Base-by-base conservation (phyloP, 2,797 vertebrate species). In the Poeciliopsis gracilis region DNA sequence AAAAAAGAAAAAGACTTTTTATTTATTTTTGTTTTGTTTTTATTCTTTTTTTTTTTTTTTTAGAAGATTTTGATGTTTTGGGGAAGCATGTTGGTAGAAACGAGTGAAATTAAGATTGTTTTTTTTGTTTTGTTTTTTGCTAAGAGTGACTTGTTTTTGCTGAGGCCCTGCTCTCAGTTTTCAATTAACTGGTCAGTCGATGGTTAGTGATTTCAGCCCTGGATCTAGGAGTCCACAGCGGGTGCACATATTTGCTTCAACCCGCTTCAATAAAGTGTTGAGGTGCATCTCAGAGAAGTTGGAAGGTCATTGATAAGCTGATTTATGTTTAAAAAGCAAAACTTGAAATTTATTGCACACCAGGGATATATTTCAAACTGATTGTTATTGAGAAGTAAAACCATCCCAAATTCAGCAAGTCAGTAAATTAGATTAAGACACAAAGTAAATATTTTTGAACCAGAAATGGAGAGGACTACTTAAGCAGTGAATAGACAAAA, bases 211-310 rank as follows among this genome's bases (percentile, higher is more conserved):
- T 90, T 93, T 92, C 90, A 86, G 72, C 69, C 83, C 77, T 83
- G 86, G 90, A 84, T 91, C 91, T 86, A 87, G 93, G 72, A 78
- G 89, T 73, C 92, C 84, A 92, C 91, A 84, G 92, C 89, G 67
- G 87, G 82, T 88, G 91, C 89, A 79, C 59, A 7, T 84, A 76
- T 91, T 91, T 51, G 86, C 90, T 86, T 61, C 4, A 87, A 85
- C 87, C 89, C 82, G n/a, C 83, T 86, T 75, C 70, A 72, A 90
- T 85, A 78, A 47, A 71, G 67, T 47, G 77, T 82, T 43, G 84
- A 88, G 87, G 78, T 70, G 5, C 41, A 71, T 71, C 67, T 71
- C 67, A 28, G 67, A 46, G 41, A 46, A 69, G 8, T n/a, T 25
- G 38, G 38, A 69, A 69, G 38, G 4, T 69, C 23, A 7, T 69